A percentile compares a stretch with the other conserved stretches of the same genome.
phyloP scores from a whole-genome alignment of 1,140 invertebrate species.

The Aphis gossypii region DNA sequence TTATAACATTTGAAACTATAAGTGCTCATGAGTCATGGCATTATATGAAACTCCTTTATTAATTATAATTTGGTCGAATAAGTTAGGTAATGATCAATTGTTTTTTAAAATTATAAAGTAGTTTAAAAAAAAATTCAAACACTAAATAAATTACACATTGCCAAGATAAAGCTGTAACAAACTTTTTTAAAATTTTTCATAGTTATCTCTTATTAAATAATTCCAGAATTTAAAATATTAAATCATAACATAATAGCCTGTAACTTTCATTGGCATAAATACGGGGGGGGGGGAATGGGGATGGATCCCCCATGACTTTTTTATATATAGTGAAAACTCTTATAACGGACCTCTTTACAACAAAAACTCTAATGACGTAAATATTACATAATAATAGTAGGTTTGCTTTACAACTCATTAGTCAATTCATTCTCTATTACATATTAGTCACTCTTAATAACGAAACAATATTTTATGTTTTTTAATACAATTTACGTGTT shows the following conservation, averaged over 20 bases:
- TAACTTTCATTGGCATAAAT: no score
- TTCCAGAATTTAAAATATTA: background rate
- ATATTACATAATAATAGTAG: no score
- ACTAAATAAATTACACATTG: background rate
- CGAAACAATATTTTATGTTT: no score
- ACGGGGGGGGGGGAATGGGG: no score
- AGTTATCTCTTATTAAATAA: background rate
- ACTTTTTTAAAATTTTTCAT: background rate
- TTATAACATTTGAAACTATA: background rate
- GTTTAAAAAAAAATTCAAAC: background rate
- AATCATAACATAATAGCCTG: background rate
- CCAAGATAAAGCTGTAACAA: background rate
- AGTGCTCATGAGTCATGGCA: background rate
- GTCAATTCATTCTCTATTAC: no score
- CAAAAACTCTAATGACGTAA: no score
- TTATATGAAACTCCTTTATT: background rate
- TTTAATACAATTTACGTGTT: no score
- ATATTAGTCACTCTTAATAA: no score
- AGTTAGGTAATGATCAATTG: background rate
- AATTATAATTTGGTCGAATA: background rate
- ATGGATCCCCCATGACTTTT: no score
- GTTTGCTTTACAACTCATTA: no score
- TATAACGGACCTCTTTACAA: no score
- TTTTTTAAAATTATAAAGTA: background rate
- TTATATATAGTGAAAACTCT: no score